phyloP scores from a whole-genome alignment of 2,113 vertebrate species.

The Centropristis striata region DNA sequence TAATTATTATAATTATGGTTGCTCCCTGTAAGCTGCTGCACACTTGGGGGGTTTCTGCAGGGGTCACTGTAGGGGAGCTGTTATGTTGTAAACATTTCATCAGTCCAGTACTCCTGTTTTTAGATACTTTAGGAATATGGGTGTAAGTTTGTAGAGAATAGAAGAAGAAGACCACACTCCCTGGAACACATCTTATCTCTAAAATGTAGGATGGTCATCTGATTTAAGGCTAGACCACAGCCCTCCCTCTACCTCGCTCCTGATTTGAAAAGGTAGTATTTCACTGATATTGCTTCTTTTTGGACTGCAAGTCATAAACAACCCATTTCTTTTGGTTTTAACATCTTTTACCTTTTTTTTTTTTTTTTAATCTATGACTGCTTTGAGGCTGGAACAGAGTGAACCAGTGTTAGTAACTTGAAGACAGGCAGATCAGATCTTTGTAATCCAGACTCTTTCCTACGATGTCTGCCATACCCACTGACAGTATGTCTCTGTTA shows the following conservation, averaged over 20 bases:
- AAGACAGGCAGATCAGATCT: constrained; percentile 9
- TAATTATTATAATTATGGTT: too few species aligned
- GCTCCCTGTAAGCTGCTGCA: constrained; percentile 38
- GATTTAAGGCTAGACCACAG: constrained; percentile 61
- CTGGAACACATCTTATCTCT: constrained; percentile 27
- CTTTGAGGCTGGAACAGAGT: not conserved
- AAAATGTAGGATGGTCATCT: constrained; percentile 26
- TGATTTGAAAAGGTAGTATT: constrained; percentile 48
- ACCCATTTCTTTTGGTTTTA: not conserved
- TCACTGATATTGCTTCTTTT: constrained; percentile 70
- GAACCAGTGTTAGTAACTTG: not conserved
- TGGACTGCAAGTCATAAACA: constrained; percentile 7
- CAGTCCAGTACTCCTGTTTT: constrained; percentile 36
- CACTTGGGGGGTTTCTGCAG: constrained; percentile 16
- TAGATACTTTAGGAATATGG: constrained; percentile 45
- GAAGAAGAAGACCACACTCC: constrained; percentile 36
- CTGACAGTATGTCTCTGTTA: constrained; percentile 17
- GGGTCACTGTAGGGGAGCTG: constrained; percentile 27
- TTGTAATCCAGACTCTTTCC: constrained; percentile 10
- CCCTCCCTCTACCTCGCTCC: constrained; percentile 9
- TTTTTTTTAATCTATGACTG: not conserved
- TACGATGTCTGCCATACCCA: constrained; percentile 5
- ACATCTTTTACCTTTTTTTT: not conserved
- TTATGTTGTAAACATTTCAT: constrained; percentile 62
- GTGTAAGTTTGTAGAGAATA: constrained; percentile 34